A percentile compares a stretch with the other conserved stretches of the same genome.
These are phyloP conservation scores for Enteromius afrohamiltoni DNA, from an alignment of 2,797 vertebrate species.

Conservation along the genomic window DNA sequence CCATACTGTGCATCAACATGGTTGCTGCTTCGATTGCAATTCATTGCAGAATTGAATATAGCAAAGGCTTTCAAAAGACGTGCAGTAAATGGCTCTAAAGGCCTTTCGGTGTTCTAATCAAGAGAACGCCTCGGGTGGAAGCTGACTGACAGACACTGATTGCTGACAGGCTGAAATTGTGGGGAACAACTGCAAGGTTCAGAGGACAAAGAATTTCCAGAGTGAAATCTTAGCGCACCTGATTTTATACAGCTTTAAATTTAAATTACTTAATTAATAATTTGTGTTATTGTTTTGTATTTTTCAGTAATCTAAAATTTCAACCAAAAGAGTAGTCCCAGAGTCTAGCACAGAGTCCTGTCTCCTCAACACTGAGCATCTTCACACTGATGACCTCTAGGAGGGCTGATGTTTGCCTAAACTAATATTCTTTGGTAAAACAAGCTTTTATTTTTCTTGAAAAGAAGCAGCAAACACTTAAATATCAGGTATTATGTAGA, in stretches of 20 bases:
- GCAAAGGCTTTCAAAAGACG: neutral
- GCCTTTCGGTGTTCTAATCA: constrained; percentile 1
- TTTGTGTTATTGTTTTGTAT: no score
- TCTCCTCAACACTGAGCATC: no score
- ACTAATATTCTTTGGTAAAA: no score
- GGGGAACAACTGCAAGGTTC: constrained; percentile 1
- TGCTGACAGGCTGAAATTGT: constrained; percentile 21
- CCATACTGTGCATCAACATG: neutral
- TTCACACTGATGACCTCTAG: no score
- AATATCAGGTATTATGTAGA: no score
- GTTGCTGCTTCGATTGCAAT: neutral
- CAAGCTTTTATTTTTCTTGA: no score
- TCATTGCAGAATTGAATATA: neutral
- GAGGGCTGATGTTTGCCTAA: no score
- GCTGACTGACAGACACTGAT: constrained; percentile 35
- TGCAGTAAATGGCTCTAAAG: constrained; percentile 11
- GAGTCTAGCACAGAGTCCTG: no score
- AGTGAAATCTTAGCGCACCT: neutral
- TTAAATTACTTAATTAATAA: no score
- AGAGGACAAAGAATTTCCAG: neutral
- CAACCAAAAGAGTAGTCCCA: no score
- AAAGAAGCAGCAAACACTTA: no score
- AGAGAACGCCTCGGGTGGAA: constrained; percentile 11
- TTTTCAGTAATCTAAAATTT: neutral
- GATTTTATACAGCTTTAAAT: neutral